Evolutionary conservation across 1,140 invertebrate genomes (phyloP), one percentile per base, ranked within the genome.

Genomic region (Drosophila biarmipes): DNA sequence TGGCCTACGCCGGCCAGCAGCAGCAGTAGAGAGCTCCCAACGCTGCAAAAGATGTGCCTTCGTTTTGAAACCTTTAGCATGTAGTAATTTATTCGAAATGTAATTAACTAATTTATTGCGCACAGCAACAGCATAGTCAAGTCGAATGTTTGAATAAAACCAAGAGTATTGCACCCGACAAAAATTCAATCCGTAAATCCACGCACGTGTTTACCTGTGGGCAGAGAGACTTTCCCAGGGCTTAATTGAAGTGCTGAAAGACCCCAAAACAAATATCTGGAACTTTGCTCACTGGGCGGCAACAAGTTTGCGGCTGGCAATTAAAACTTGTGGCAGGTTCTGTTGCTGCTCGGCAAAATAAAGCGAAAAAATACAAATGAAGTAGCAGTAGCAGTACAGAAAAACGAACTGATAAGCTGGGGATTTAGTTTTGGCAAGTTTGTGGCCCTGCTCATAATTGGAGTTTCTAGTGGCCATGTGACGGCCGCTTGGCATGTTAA

Each of bases 61-160:
- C 57, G 59, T 79, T 79, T 87, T 72, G 62, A 89, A 79, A 75
- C 45, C 42, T 19, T 54, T 87, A 87, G 84, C 62, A 49, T 42
- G 51, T 82, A 86, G 82, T 86, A 86, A 86, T 79, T 86, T 86
- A 86, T 86, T 86, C 79, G 66, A 81, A 73, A 72, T 73, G 84
- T 82, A 75, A 72, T 87, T 86, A 68, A 72, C 57, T 87, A 89
- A 86, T 79, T 87, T 87, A 86, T 87, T 86, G 52, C 56, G 15
- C 42, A 37, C 35, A 42, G 42, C 56, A 66, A 64, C 43, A 31
- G 17, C 56, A 59, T 66, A 81, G 80, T 84, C 76, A 69, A 63
- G 69, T 81, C 72, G 57, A 80, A 66, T 68, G 72, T 67, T 55
- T 87, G 46, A 86, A 89, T 87, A 86, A 89, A 86, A 69, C 69